These are phyloP conservation scores for Ormyrus nitidulus DNA, from an alignment of 2,888 invertebrate species.

Conservation along the genomic window DNA sequence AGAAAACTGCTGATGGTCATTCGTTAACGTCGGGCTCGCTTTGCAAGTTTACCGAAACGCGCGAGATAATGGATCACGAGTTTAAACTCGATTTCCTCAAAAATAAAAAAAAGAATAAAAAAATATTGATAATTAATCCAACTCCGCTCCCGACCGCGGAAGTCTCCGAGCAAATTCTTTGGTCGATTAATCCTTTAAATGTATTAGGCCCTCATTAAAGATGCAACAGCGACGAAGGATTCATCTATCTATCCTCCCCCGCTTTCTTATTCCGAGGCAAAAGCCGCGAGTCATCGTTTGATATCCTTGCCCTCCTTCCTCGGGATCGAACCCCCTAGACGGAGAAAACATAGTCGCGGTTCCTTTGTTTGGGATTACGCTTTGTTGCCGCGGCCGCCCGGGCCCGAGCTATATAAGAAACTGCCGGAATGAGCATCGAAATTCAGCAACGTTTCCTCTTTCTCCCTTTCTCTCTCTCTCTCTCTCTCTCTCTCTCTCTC, in stretches of 20 bases:
- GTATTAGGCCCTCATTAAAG: slow-evolving; percentile 1
- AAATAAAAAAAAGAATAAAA: too few relatives aligned
- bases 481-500: background rate
- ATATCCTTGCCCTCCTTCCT: slow-evolving; percentile 42
- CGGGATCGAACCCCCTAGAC: background rate
- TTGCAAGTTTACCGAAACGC: background rate
- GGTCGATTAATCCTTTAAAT: background rate
- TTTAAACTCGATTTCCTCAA: too few relatives aligned
- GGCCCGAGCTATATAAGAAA: slow-evolving; percentile 36
- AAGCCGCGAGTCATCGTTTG: slow-evolving; percentile 46
- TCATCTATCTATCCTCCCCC: slow-evolving; percentile 19
- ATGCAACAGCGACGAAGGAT: slow-evolving; percentile 16
- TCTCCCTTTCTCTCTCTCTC: background rate
- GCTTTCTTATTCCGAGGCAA: slow-evolving; percentile 12
- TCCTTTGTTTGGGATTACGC: slow-evolving; percentile 39
- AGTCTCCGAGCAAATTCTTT: too few relatives aligned
- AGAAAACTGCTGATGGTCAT: slow-evolving; percentile 1
- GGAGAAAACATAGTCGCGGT: slow-evolving; percentile 16
- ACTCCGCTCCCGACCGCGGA: background rate
- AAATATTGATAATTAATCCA: background rate
- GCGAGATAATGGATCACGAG: background rate
- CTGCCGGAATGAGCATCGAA: slow-evolving; percentile 45
- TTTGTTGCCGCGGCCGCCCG: background rate
- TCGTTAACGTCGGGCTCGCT: slow-evolving; percentile 4
- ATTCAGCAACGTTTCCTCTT: slow-evolving; percentile 51